phyloP scores from a whole-genome alignment of 2,113 vertebrate genomes.

The Aegypius monachus region DNA sequence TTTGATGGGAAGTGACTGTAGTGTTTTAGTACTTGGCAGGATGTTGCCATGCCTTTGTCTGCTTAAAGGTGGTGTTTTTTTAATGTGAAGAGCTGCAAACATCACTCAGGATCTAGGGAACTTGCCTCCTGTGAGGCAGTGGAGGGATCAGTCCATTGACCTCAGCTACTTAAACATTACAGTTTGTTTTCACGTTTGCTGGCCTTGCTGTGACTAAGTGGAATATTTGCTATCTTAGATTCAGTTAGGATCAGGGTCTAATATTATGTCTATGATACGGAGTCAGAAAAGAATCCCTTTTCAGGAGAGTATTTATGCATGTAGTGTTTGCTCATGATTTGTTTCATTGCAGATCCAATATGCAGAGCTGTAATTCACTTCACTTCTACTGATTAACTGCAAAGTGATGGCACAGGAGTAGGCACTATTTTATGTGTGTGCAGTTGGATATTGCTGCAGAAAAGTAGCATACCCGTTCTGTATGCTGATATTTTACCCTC shows the following conservation, averaged over 20 bases:
- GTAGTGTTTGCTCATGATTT: neutral
- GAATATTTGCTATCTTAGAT: neutral
- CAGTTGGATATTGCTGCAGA: neutral
- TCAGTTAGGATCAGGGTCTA: neutral
- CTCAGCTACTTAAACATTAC: neutral
- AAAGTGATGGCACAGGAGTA: neutral
- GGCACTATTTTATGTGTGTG: neutral
- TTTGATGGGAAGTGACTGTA: neutral
- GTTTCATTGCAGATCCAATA: neutral
- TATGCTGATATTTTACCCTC: neutral
- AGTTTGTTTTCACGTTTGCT: neutral
- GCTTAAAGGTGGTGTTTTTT: neutral
- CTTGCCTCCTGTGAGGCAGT: neutral
- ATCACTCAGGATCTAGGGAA: neutral
- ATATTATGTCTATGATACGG: neutral
- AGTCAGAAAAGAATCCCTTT: neutral
- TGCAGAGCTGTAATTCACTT: neutral
- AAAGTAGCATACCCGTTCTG: neutral
- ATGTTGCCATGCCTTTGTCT: neutral
- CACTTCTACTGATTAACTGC: neutral
- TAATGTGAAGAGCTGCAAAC: neutral
- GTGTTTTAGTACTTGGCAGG: neutral
- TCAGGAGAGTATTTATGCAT: neutral
- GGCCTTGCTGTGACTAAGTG: neutral
- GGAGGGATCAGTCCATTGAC: neutral